Conservation (phyloP, 2,888 invertebrate genomes). For the Ichneumoninae sp. region DNA sequence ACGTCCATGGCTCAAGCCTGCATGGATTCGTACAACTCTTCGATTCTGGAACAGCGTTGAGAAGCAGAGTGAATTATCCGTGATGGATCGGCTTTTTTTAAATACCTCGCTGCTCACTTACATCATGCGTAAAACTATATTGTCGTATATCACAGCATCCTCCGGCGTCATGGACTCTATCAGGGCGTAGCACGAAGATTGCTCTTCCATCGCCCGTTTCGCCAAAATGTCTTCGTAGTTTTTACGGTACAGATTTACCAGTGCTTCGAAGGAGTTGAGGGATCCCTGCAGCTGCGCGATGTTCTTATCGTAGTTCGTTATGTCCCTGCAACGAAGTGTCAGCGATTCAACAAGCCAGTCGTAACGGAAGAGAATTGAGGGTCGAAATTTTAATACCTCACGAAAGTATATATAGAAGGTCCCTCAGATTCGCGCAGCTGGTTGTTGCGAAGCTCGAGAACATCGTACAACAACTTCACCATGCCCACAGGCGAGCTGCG, state of each 20-base stretch:
- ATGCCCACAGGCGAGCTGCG: constrained; percentile 85
- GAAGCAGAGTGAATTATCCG: background rate
- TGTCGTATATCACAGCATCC: constrained; percentile 74
- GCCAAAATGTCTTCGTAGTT: constrained; percentile 51
- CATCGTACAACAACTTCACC: constrained; percentile 86
- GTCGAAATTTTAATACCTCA: constrained; percentile 32
- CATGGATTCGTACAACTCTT: constrained; percentile 19
- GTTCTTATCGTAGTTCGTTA: constrained; percentile 67
- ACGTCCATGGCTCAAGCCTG: background rate
- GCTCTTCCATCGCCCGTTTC: background rate
- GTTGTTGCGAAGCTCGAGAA: constrained; percentile 85
- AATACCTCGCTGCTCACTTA: constrained; percentile 65
- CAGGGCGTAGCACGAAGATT: background rate
- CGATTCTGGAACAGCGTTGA: constrained; percentile 37
- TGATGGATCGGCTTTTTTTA: background rate
- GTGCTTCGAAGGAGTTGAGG: constrained; percentile 69
- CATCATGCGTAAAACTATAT: constrained; percentile 74
- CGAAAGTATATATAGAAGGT: background rate
- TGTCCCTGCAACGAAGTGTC: constrained; percentile 66
- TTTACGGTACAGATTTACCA: constrained; percentile 48
- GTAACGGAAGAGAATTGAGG: background rate
- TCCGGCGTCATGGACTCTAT: constrained; percentile 22
- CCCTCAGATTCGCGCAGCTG: constrained; percentile 47
- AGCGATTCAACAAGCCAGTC: background rate
- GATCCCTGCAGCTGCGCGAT: constrained; percentile 70